Evolutionary conservation across 2,888 invertebrate genomes (phyloP), one percentile per base, ranked within the genome.

Genomic region (Synergus gifuensis): DNA sequence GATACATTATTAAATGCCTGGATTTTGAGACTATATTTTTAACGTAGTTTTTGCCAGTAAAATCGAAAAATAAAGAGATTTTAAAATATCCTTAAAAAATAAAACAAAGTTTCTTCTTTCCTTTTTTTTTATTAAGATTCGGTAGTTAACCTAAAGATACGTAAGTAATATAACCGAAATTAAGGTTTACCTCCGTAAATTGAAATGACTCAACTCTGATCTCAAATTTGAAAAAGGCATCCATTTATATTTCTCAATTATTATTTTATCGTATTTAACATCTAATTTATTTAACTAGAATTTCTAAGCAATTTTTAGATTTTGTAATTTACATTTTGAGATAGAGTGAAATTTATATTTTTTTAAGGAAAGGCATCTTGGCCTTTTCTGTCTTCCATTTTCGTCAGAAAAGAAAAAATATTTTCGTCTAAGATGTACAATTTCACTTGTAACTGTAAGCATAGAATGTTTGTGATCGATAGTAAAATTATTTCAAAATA

Each of bases 1-100:
- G 7, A 7, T 67, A 67, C 8, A 16, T 4, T 40, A 67, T 18
- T 40, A n/a, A 42, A 64, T 64, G 11, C n/a, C 28, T 11, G 16
- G 8, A 64, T 36, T 12, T 67, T 67, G 2, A 67, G 11, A 42
- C 14, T 36, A 67, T n/a, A 64, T 67, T 67, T 67, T 12, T 67
- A 40, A 22, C 8, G 16, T 66, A 40, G 7, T 5, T 11, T 18
- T 67, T 18, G n/a, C 1, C 40, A 66, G 5, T 42, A 67, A 22
- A n/a, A 67, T 76, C 14, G 2, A n/a, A 60, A 22, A 4, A 60
- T 12, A 60, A 60, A 60, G 0, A 12, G 60, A 60, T 22, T 60
- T 60, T 4, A 8, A 22, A 11, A 22, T 3, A 1, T 22, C 9
- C 22, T 60, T 22, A 60, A 1, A 22, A 36, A 60, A 60, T 60